A percentile compares a stretch with the other conserved stretches of the same genome.
These are phyloP conservation scores for Scaptomyza montana DNA, from an alignment of 1,140 invertebrate species.

Conservation along the genomic window DNA sequence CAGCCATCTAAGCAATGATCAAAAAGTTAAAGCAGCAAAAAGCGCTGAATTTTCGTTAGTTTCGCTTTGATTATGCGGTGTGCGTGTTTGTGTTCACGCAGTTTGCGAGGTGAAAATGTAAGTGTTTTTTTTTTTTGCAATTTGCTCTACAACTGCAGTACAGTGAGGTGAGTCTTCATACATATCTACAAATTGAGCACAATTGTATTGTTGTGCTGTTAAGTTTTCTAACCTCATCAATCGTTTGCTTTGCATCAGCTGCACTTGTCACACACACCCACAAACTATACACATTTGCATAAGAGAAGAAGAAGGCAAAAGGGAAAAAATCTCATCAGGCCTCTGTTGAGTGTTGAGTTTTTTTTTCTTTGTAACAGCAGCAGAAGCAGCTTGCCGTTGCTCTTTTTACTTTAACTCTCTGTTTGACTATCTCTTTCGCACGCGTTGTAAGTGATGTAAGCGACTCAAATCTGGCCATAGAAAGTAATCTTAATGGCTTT, in stretches of 20 bases:
- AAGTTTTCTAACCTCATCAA: slow-evolving; percentile 73
- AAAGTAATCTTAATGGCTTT: slow-evolving; percentile 82
- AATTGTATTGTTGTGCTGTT: slow-evolving; percentile 56
- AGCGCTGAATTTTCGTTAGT: neutral
- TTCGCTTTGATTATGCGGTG: no score
- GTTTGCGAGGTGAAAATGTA: no score
- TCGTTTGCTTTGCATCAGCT: slow-evolving; percentile 56
- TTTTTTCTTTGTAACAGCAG: neutral
- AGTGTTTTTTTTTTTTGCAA: neutral
- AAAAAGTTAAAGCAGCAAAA: slow-evolving; percentile 33
- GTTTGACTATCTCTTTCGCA: neutral
- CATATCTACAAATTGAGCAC: neutral
- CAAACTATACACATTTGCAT: slow-evolving; percentile 28
- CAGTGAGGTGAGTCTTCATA: neutral
- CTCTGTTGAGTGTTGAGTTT: slow-evolving; percentile 15
- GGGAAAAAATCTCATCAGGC: slow-evolving; percentile 38
- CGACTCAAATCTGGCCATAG: slow-evolving; percentile 67
- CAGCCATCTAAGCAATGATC: slow-evolving; percentile 44
- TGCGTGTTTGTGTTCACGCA: no score
- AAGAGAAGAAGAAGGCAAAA: neutral
- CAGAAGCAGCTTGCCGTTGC: slow-evolving; percentile 3
- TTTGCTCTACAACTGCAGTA: neutral
- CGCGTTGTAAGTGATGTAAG: neutral
- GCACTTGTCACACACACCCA: slow-evolving; percentile 5
- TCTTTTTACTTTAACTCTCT: slow-evolving; percentile 2